A percentile compares a stretch with the other conserved stretches of the same genome.
phyloP scores from a whole-genome alignment of 2,888 invertebrate genomes.

The Megalurothrips usitatus region DNA sequence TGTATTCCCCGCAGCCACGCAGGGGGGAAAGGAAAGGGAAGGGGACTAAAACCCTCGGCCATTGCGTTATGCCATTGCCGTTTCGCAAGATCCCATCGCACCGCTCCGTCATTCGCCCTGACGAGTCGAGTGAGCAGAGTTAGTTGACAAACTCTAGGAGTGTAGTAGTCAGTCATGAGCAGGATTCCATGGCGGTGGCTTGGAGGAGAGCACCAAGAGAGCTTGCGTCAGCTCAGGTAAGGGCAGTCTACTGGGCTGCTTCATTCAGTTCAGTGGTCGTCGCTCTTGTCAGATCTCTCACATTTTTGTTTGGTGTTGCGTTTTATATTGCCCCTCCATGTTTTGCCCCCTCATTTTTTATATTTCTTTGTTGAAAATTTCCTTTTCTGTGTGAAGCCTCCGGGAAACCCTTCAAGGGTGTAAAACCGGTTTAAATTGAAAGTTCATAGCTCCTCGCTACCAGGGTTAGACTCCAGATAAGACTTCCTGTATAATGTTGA shows the following conservation, averaged over 20 bases:
- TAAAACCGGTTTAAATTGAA: background rate
- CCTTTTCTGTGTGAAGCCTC: background rate
- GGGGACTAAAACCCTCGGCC: constrained; percentile 1
- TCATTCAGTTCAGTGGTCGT: constrained; percentile 19
- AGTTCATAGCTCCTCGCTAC: background rate
- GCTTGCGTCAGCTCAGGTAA: constrained; percentile 14
- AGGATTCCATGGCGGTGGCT: constrained; percentile 11
- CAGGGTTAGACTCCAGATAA: no score
- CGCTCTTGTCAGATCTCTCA: constrained; percentile 16
- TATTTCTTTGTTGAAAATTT: background rate
- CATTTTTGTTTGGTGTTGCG: background rate
- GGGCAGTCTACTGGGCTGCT: constrained; percentile 20
- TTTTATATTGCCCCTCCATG: background rate
- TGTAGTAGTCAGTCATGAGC: constrained; percentile 22
- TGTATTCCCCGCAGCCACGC: constrained; percentile 21
- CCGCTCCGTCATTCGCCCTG: constrained; percentile 8
- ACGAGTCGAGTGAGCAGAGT: background rate
- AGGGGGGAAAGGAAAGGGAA: background rate
- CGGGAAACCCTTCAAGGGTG: background rate
- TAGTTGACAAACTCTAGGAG: constrained; percentile 19
- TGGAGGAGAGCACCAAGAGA: constrained; percentile 14
- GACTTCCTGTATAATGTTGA: no score
- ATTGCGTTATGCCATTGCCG: background rate
- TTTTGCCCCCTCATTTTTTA: background rate
- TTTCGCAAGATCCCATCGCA: background rate